Conservation (phyloP, 2,113 vertebrate genomes). For the Leptodactylus fuscus region DNA sequence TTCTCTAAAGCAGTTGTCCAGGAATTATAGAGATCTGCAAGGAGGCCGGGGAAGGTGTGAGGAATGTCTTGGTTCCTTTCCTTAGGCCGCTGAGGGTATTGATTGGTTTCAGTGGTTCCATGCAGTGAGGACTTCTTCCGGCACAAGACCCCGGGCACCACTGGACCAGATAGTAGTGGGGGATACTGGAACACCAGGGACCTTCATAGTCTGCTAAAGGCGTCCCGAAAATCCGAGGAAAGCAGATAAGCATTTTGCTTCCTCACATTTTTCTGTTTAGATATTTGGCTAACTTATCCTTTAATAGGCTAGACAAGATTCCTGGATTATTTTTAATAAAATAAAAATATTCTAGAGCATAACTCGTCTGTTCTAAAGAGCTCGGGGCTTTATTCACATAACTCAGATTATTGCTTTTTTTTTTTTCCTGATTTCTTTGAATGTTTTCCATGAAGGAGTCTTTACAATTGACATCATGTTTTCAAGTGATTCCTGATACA, state of each 20-base stretch:
- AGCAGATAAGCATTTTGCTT: background rate
- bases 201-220: background rate
- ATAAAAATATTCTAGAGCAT: background rate
- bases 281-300: background rate
- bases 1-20: too few relatives aligned
- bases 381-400: constrained; percentile 2
- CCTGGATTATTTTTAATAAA: background rate
- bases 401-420: background rate
- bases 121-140: too few relatives aligned
- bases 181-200: too few relatives aligned
- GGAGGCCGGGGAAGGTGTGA: too few relatives aligned
- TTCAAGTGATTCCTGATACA: background rate
- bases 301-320: background rate
- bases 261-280: background rate
- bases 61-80: too few relatives aligned
- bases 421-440: background rate
- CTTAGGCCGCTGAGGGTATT: too few relatives aligned
- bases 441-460: constrained; percentile 16
- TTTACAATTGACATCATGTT: constrained; percentile 27
- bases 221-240: background rate
- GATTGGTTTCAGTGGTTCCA: too few relatives aligned
- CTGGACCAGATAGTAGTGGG: too few relatives aligned
- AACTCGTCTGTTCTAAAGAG: background rate
- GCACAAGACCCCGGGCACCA: too few relatives aligned
- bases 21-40: too few relatives aligned